These are phyloP conservation scores for Steinernema feltiae DNA, from an alignment of 1,140 invertebrate species.

Conservation along the genomic window DNA sequence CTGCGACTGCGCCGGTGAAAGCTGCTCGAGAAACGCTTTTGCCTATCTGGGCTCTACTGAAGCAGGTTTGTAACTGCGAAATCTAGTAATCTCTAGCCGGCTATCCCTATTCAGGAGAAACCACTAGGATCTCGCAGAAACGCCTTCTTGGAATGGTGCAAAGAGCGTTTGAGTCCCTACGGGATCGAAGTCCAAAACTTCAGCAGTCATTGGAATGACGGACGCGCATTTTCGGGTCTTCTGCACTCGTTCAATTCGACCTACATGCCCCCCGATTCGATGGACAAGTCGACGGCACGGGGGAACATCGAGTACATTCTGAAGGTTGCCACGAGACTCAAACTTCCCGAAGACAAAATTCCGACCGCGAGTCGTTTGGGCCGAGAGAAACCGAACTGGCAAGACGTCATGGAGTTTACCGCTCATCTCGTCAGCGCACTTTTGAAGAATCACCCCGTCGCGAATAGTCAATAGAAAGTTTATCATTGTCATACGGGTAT, in stretches of 20 bases:
- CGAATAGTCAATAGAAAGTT: too few relatives aligned
- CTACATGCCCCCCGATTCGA: not conserved
- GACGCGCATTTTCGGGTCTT: not conserved
- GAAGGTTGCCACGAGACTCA: not conserved
- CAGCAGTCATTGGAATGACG: conserved; percentile 6
- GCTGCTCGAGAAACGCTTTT: not conserved
- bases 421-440: not conserved
- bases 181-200: not conserved
- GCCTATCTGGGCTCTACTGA: not conserved
- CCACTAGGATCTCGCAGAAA: not conserved
- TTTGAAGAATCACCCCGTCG: not conserved
- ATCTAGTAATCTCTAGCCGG: not conserved
- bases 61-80: not conserved
- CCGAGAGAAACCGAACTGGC: not conserved
- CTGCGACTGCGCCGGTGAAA: not conserved
- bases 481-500: too few relatives aligned
- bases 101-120: not conserved
- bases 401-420: conserved; percentile 5
- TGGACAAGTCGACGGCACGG: not conserved
- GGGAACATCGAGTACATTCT: not conserved
- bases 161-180: not conserved
- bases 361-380: not conserved
- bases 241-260: not conserved
- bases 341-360: not conserved
- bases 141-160: not conserved